Percentiles rank a stretch among this genome's conserved stretches.
phyloP scores from a whole-genome alignment of 2,797 vertebrate genomes.

The Rhinogobio ventralis region DNA sequence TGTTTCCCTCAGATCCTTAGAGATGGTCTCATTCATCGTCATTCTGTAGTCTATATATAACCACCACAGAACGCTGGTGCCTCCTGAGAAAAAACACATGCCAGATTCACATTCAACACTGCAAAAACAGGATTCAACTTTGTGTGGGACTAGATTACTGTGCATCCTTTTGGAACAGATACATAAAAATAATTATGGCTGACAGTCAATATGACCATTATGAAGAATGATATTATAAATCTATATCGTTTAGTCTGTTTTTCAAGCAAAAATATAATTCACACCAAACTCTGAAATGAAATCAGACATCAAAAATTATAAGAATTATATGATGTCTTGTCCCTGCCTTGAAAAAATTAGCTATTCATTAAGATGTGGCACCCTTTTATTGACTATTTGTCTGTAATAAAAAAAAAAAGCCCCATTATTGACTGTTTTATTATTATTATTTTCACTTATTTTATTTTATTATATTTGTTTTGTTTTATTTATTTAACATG shows the following conservation, averaged over 20 bases:
- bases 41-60: slow-evolving; percentile 90
- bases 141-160: neutral
- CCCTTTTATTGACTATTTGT: too few species aligned
- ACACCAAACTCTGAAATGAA: neutral
- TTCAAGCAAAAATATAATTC: neutral
- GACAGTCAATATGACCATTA: neutral
- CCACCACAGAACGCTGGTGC: slow-evolving; percentile 96
- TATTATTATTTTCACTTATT: too few species aligned
- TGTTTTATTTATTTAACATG: too few species aligned
- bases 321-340: neutral
- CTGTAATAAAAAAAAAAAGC: too few species aligned
- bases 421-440: too few species aligned
- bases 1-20: slow-evolving; percentile 62
- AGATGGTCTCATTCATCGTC: slow-evolving; percentile 74
- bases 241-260: neutral
- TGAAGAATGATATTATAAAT: neutral
- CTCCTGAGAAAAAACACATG: slow-evolving; percentile 76
- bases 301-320: neutral
- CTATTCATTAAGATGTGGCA: neutral
- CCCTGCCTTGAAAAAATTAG: neutral
- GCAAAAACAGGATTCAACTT: neutral
- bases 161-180: neutral
- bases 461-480: too few species aligned
- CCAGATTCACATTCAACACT: slow-evolving; percentile 36
- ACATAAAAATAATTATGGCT: neutral